phyloP scores from a whole-genome alignment of 2,113 vertebrate species.

The Tretioscincus oriximinensis region DNA sequence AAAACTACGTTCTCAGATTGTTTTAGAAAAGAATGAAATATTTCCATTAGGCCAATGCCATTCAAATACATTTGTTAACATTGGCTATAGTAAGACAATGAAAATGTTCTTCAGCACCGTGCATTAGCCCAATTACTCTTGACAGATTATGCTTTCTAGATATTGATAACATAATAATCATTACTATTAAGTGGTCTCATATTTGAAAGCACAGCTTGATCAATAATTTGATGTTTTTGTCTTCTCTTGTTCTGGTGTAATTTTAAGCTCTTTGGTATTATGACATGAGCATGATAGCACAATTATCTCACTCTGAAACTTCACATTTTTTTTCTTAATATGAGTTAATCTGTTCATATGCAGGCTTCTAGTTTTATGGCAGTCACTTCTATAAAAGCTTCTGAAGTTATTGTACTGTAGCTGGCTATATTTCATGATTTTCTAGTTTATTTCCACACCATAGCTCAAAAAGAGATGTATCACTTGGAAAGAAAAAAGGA shows the following conservation, averaged over 20 bases:
- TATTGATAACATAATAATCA: constrained; percentile 31
- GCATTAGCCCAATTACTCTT: constrained; percentile 17
- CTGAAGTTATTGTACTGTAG: neutral
- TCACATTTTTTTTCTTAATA: constrained; percentile 8
- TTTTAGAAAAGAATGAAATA: constrained; percentile 1
- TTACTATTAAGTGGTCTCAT: constrained; percentile 15
- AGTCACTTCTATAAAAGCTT: neutral
- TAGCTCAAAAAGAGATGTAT: neutral
- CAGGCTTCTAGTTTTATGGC: neutral
- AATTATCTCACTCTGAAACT: constrained; percentile 18
- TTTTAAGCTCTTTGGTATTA: constrained; percentile 15
- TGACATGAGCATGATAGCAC: constrained; percentile 15
- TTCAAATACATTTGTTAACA: neutral
- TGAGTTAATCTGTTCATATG: neutral
- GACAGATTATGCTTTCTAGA: constrained; percentile 13
- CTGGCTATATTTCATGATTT: neutral
- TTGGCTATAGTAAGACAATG: neutral
- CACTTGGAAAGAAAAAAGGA: too few relatives aligned
- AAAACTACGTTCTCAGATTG: neutral
- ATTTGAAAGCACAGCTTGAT: constrained; percentile 32
- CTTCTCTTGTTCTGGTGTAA: neutral
- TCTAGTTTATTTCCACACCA: neutral
- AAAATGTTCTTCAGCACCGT: neutral
- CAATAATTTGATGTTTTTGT: constrained; percentile 18
- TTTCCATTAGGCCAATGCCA: neutral